These are phyloP conservation scores for Antechinus stuartii DNA, from an alignment of 2,113 vertebrate species.

Conservation along the genomic window DNA sequence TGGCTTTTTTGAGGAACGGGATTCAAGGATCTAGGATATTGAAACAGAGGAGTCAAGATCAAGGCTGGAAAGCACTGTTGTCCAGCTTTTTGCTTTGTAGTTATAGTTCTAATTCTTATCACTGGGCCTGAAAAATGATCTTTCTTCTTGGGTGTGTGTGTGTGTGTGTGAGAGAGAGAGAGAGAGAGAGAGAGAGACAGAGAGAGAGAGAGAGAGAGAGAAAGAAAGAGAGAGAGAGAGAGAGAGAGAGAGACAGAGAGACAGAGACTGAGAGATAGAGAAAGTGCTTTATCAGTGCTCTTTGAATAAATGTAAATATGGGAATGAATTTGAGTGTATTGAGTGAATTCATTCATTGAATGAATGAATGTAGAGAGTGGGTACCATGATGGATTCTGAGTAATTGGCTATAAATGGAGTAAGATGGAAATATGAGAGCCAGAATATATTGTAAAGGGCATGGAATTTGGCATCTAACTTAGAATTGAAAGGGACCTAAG, in stretches of 20 bases:
- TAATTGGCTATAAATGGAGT: background rate
- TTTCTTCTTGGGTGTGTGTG: background rate
- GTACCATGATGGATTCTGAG: background rate
- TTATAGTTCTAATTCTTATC: background rate
- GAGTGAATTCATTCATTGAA: background rate
- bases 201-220: too few relatives aligned
- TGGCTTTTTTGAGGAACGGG: background rate
- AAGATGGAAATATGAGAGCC: background rate
- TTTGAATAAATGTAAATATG: background rate
- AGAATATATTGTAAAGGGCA: background rate
- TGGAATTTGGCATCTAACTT: background rate
- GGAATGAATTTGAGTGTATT: too few relatives aligned
- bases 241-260: too few relatives aligned
- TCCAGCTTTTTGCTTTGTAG: background rate
- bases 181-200: too few relatives aligned
- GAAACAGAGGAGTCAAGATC: background rate
- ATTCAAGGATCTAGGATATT: background rate
- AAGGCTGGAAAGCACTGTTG: background rate
- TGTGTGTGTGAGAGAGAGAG: too few relatives aligned
- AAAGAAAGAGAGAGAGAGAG: too few relatives aligned
- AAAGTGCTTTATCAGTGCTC: background rate
- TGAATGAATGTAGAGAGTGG: background rate
- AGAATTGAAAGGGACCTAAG: background rate
- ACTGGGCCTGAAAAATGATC: background rate
- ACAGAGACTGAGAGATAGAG: too few relatives aligned